Base-by-base conservation (phyloP, 2,888 invertebrate genomes). In the Ectemnius lituratus region DNA sequence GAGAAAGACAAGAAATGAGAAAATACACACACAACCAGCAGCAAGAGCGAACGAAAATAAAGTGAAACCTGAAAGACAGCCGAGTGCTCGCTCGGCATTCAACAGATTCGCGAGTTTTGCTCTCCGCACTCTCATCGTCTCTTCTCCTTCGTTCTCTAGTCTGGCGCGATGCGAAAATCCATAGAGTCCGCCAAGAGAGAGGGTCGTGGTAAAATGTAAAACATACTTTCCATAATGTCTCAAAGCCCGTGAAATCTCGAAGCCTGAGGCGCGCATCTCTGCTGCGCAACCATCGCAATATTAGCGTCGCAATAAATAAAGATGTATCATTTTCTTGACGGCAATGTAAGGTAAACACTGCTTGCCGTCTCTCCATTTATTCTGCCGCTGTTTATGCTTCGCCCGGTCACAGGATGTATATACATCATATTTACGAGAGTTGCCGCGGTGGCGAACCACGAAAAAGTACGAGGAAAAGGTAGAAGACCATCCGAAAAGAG, bases 361-460 rank as follows among this genome's bases (percentile, higher is more conserved):
- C 57, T 67, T 45, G 73, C 70, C 37, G 37, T 37, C 37, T 68
- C 70, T 78, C 64, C 75, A 70, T 80, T 81, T 76, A 76, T 80
- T 80, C 67, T 75, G 75, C 75, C 78, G 83, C 81, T 82, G 85
- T 86, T 84, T 80, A 85, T 81, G 78, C 79, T 84, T 82, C 81
- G 80, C 71, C 75, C 81, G 70, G 74, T 11, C 37, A 11, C 8
- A 76, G 76, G 68, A 66, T 79, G 79, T 86, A 80, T 79, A 80
- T 86, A 80, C 82, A 83, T 87, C 83, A 86, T 86, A 80, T 87
- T 86, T 84, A 87, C 81, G 85, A 82, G 82, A 6, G 8, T 37
- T 11, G 37, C 37, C 68, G 64, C 70, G 65, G 58, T 18, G 23
- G 27, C 65, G 27, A 58, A 59, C 62, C 75, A 64, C 65, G 56